Conservation (phyloP, 2,797 vertebrate species). For the Microchirus variegatus region DNA sequence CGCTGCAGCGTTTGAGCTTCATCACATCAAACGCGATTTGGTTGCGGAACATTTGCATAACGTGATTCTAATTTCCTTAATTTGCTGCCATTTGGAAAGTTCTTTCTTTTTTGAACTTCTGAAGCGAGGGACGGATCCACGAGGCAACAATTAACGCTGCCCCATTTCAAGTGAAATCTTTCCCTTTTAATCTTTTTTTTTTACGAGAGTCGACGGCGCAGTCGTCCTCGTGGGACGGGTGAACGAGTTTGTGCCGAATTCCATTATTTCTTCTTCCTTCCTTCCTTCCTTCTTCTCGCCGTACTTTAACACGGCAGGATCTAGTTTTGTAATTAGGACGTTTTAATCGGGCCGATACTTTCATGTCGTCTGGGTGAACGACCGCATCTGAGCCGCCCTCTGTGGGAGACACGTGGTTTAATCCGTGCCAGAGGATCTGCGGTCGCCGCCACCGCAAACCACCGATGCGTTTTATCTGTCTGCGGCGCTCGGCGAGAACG, state of each 20-base stretch:
- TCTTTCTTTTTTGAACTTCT: too few relatives aligned
- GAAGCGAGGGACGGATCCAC: too few relatives aligned
- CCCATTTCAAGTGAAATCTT: too few relatives aligned
- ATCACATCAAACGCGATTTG: too few relatives aligned
- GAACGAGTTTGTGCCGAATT: constrained; percentile 40
- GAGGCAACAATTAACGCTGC: too few relatives aligned
- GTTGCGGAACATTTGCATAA: too few relatives aligned
- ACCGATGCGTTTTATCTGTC: constrained; percentile 51
- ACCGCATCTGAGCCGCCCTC: constrained; percentile 46
- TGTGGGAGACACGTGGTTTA: constrained; percentile 41
- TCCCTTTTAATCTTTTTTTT: constrained; percentile 9
- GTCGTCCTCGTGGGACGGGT: constrained; percentile 16
- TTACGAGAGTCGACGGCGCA: constrained; percentile 3
- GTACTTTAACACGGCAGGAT: constrained; percentile 29
- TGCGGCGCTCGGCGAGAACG: constrained; percentile 39
- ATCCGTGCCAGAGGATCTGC: constrained; percentile 48
- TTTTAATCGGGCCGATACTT: constrained; percentile 73
- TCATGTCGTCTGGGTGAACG: constrained; percentile 50
- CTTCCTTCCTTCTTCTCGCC: constrained; percentile 8
- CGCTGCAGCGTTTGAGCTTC: too few relatives aligned
- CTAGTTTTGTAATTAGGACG: constrained; percentile 59
- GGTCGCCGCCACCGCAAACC: constrained; percentile 48
- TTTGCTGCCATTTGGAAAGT: too few relatives aligned
- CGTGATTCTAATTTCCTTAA: too few relatives aligned
- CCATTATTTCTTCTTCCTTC: constrained; percentile 12